Percentiles rank a stretch among this genome's conserved stretches.
Conservation (phyloP, 2,797 vertebrate genomes). For the Cichlasoma orientale region DNA sequence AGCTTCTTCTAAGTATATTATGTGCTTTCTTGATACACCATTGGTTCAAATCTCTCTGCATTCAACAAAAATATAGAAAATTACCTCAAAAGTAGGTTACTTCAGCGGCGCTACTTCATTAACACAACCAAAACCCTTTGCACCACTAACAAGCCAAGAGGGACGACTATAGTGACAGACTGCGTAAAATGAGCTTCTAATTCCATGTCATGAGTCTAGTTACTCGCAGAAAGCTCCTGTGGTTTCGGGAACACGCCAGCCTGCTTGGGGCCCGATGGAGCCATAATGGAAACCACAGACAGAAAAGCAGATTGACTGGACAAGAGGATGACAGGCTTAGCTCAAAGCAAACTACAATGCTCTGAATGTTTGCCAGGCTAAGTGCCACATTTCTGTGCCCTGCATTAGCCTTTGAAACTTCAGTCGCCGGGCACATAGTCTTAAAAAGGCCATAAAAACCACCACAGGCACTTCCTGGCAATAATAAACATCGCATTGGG, state of each 20-base stretch:
- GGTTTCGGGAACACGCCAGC: constrained; percentile 63
- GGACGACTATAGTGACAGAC: constrained; percentile 44
- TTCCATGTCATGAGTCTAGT: constrained; percentile 70
- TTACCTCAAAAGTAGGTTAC: neutral
- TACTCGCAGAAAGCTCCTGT: constrained; percentile 73
- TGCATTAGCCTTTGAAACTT: constrained; percentile 54
- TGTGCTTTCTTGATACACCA: neutral
- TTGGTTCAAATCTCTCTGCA: neutral
- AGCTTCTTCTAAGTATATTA: neutral
- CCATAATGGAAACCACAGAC: constrained; percentile 73
- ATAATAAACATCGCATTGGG: constrained; percentile 62
- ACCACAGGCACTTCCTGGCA: constrained; percentile 53
- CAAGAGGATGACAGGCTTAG: constrained; percentile 68
- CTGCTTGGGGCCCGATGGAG: constrained; percentile 62
- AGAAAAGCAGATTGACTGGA: constrained; percentile 70
- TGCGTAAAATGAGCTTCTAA: constrained; percentile 66
- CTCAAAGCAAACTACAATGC: constrained; percentile 62
- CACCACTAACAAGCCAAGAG: constrained; percentile 35
- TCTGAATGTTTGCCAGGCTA: constrained; percentile 64
- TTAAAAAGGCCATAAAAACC: constrained; percentile 58
- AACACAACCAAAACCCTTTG: constrained; percentile 36
- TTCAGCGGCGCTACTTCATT: constrained; percentile 42
- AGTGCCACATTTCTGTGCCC: constrained; percentile 58
- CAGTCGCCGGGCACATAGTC: constrained; percentile 37
- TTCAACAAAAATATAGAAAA: constrained; percentile 22